These are phyloP conservation scores for Chromoteleia sp. DNA, from an alignment of 2,888 invertebrate genomes.

Conservation along the genomic window DNA sequence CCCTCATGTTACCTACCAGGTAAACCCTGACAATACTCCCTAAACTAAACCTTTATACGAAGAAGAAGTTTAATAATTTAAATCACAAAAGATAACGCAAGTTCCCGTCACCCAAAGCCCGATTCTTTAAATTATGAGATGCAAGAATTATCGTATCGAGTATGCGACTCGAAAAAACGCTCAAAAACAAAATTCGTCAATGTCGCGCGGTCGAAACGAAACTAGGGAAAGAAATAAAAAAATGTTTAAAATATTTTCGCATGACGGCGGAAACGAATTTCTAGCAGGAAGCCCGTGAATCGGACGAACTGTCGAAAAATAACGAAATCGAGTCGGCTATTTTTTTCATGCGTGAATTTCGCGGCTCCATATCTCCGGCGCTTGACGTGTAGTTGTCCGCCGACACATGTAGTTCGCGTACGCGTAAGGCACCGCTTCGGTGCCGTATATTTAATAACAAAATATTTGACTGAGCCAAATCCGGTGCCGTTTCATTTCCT, in stretches of 20 bases:
- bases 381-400: slow-evolving; percentile 21
- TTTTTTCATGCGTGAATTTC: slow-evolving; percentile 83
- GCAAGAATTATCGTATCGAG: too few relatives aligned
- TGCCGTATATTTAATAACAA: background rate
- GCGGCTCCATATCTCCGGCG: slow-evolving; percentile 68
- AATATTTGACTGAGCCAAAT: too few relatives aligned
- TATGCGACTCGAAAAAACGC: slow-evolving; percentile 1
- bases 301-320: slow-evolving; percentile 74
- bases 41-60: too few relatives aligned
- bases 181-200: slow-evolving; percentile 19
- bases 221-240: background rate
- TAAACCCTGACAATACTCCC: too few relatives aligned
- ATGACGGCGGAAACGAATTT: slow-evolving; percentile 27
- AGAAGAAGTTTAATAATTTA: too few relatives aligned
- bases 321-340: slow-evolving; percentile 83
- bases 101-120: too few relatives aligned
- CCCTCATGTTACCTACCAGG: too few relatives aligned
- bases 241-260: slow-evolving; percentile 29
- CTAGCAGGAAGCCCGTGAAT: slow-evolving; percentile 27
- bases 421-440: too few relatives aligned
- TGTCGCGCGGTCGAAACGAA: slow-evolving; percentile 13
- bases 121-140: too few relatives aligned
- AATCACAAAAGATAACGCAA: too few relatives aligned
- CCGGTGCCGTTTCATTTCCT: too few relatives aligned
- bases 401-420: too few relatives aligned